These are phyloP conservation scores for Chironex yamaguchii DNA, from an alignment of 30 jellyfish, hydroid and myxozoan species.

Conservation along the genomic window DNA sequence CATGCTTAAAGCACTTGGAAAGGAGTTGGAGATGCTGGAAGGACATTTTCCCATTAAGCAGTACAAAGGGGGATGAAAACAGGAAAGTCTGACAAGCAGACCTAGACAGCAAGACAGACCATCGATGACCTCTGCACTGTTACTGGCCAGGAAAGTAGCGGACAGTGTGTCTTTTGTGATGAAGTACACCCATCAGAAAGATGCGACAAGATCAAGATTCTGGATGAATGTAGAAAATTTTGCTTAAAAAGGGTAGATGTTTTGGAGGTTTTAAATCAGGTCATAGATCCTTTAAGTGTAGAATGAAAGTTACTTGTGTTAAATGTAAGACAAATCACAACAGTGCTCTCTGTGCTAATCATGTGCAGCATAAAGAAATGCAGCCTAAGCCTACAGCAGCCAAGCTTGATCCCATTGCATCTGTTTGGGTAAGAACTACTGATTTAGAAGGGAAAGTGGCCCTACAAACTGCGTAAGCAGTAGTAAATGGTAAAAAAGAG, in stretches of 20 bases:
- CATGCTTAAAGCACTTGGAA: background rate
- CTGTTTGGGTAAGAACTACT: conserved; percentile 18
- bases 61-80: no score
- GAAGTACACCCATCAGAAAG: conserved; percentile 7
- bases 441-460: conserved; percentile 63
- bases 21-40: background rate
- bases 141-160: background rate
- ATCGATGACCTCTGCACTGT: conserved; percentile 38
- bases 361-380: background rate
- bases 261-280: no score
- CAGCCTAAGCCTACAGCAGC: background rate
- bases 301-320: background rate
- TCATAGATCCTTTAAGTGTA: no score
- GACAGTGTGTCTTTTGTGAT: background rate
- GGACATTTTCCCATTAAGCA: conserved; percentile 10
- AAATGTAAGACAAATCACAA: background rate
- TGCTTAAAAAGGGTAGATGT: no score
- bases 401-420: background rate
- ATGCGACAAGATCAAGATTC: conserved; percentile 2
- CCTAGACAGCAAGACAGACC: conserved; percentile 26
- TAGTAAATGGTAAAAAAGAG: conserved; percentile 51
- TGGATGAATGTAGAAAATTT: no score
- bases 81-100: background rate
- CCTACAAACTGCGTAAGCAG: conserved; percentile 69
- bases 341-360: conserved; percentile 4